Evolutionary conservation across 2,113 vertebrate genomes (phyloP).

Genomic region (Tapirus terrestris): DNA sequence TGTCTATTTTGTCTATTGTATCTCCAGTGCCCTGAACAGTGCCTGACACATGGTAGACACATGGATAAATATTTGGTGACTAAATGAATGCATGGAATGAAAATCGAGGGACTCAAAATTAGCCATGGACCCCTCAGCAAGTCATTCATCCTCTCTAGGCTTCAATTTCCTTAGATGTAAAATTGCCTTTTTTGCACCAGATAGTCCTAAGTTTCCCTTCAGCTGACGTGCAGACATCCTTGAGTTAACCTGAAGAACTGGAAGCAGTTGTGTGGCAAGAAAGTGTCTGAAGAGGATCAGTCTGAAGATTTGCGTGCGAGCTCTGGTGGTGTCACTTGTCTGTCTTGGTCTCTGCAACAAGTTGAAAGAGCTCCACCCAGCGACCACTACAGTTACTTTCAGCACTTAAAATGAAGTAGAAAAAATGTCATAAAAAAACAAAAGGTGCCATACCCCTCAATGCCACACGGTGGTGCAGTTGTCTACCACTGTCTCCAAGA

Average conservation of each 20-base stretch:
- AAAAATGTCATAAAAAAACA: background rate
- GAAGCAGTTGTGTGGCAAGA: background rate
- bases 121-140: background rate
- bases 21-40: background rate
- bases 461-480: constrained; percentile 33
- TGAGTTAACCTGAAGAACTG: background rate
- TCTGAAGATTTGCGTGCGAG: background rate
- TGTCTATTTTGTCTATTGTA: background rate
- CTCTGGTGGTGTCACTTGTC: background rate
- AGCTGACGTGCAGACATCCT: background rate
- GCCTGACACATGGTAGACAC: background rate
- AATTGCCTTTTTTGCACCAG: background rate
- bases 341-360: background rate
- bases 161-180: background rate
- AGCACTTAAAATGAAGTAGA: background rate
- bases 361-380: constrained; percentile 16
- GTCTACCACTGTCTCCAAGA: background rate
- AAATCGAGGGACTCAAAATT: background rate
- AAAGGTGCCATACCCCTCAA: background rate
- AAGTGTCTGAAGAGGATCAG: background rate
- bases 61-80: background rate
- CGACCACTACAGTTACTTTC: background rate
- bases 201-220: background rate
- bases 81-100: background rate
- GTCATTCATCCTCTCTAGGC: background rate